Evolutionary conservation across 2,888 invertebrate genomes (phyloP).

Genomic region (Torymus aiolomorphi): DNA sequence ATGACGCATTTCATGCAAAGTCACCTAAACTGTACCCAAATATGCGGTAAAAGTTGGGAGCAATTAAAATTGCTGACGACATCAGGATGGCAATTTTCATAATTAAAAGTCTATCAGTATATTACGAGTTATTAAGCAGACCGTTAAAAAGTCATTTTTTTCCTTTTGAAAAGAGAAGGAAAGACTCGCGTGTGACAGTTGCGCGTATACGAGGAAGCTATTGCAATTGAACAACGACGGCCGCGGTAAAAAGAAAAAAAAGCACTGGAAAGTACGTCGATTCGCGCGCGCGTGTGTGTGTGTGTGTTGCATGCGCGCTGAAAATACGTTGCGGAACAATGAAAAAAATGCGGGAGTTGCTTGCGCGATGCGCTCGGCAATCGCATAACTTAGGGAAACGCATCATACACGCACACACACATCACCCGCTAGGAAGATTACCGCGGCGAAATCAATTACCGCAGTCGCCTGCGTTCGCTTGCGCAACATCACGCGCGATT

Average conservation of each 20-base stretch:
- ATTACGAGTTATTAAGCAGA: neutral
- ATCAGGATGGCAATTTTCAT: neutral
- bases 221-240: neutral
- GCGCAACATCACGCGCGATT: constrained; percentile 11
- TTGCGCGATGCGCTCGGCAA: constrained; percentile 15
- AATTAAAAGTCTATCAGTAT: constrained; percentile 22
- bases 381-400: constrained; percentile 28
- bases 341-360: constrained; percentile 33
- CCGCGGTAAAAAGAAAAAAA: neutral
- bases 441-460: constrained; percentile 27
- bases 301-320: too few species aligned
- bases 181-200: neutral
- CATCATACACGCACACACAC: too few species aligned
- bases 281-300: neutral
- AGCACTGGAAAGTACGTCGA: constrained; percentile 12
- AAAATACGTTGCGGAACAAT: constrained; percentile 31
- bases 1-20: neutral
- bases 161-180: constrained; percentile 5
- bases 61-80: constrained; percentile 39
- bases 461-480: constrained; percentile 7
- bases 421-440: neutral
- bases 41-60: neutral
- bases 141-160: constrained; percentile 27
- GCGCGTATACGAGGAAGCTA: constrained; percentile 26
- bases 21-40: constrained; percentile 10